A percentile compares a stretch with the other conserved stretches of the same genome.
Conservation (phyloP, 2,113 vertebrate species). For the Jacana jacana region DNA sequence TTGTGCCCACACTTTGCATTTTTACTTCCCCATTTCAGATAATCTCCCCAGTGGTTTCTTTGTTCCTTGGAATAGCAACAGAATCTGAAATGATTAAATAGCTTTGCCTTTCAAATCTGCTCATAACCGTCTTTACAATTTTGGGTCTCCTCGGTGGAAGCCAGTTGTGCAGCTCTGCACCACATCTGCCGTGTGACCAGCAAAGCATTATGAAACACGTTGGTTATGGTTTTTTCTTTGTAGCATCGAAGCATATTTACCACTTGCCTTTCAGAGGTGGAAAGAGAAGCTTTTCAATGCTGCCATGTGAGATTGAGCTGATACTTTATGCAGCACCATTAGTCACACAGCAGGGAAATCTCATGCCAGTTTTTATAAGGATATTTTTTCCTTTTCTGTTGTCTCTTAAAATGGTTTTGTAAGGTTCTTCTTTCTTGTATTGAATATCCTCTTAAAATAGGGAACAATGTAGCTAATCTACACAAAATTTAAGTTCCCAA, state of each 20-base stretch:
- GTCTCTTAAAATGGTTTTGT: not conserved
- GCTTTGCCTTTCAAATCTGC: not conserved
- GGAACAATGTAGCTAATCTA: not conserved
- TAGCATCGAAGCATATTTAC: not conserved
- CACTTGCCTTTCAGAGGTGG: not conserved
- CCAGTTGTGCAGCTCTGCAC: not conserved
- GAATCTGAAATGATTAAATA: not conserved
- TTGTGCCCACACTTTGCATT: not conserved
- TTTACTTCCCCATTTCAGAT: not conserved
- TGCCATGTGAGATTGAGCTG: not conserved
- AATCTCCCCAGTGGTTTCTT: not conserved
- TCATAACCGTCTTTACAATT: not conserved
- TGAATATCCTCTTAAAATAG: not conserved
- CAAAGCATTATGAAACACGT: not conserved
- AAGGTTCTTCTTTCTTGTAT: not conserved
- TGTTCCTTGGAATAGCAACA: not conserved
- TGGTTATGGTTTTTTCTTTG: not conserved
- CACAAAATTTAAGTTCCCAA: not conserved
- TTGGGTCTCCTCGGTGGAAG: not conserved
- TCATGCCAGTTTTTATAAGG: not conserved
- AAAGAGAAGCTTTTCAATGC: not conserved
- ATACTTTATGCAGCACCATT: not conserved
- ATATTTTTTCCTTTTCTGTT: not conserved
- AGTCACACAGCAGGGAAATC: conserved; percentile 25
- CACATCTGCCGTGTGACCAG: not conserved